Percentiles rank a stretch among this genome's conserved stretches.
Conservation (phyloP, 2,797 vertebrate genomes). For the Anguilla megastoma region DNA sequence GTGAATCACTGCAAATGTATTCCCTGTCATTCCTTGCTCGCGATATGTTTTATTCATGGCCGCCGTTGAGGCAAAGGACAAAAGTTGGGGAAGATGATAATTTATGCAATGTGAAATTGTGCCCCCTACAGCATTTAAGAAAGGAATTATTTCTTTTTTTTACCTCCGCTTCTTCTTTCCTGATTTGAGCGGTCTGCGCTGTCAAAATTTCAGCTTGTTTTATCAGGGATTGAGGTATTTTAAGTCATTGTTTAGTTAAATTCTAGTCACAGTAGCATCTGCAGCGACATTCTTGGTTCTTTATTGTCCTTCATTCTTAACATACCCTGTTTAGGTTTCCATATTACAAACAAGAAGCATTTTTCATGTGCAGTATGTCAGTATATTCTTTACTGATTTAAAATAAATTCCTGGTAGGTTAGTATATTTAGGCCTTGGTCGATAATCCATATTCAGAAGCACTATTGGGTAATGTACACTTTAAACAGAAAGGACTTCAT, state of each 20-base stretch:
- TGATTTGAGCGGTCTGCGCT: not conserved
- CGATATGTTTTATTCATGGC: conserved; percentile 72
- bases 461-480: not conserved
- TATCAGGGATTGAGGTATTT: not conserved
- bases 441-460: conserved; percentile 1
- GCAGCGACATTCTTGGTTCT: not conserved
- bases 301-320: not conserved
- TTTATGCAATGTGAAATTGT: conserved; percentile 72
- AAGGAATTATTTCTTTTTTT: not conserved
- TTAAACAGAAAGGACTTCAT: not conserved
- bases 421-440: not conserved
- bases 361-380: not conserved
- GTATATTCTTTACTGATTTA: not conserved
- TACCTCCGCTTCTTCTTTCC: not conserved
- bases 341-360: not conserved
- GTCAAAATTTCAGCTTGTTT: not conserved
- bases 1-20: conserved; percentile 63
- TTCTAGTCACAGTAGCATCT: not conserved
- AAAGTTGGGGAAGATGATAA: conserved; percentile 65
- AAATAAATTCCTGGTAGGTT: not conserved
- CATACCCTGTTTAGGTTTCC: not conserved
- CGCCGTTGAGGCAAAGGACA: conserved; percentile 29
- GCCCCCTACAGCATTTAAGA: not conserved
- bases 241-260: not conserved
- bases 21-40: conserved; percentile 67